Percentiles rank a stretch among this genome's conserved stretches.
Conservation (phyloP, 2,797 vertebrate genomes). For the Zenarchopterus dispar region DNA sequence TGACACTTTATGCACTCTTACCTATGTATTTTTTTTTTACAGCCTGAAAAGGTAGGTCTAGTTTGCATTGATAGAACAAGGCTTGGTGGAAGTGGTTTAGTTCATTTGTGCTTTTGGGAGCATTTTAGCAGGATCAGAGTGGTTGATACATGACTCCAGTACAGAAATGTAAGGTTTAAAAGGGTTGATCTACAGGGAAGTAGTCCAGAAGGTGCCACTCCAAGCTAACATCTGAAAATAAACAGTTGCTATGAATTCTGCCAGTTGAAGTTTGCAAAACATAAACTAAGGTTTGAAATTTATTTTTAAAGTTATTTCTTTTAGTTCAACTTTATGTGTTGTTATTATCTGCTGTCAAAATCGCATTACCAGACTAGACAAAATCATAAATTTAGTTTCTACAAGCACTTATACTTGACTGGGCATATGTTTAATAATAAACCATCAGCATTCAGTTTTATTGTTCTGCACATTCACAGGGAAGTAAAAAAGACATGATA, state of each 20-base stretch:
- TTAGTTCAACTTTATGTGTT: not conserved
- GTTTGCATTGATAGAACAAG: constrained; percentile 30
- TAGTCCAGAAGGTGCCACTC: too few relatives aligned
- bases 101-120: constrained; percentile 15
- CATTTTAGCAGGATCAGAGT: constrained; percentile 18
- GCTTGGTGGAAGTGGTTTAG: constrained; percentile 30
- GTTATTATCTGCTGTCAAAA: constrained; percentile 1
- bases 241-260: too few relatives aligned
- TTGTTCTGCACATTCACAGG: constrained; percentile 26
- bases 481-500: constrained; percentile 41
- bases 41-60: constrained; percentile 33
- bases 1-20: constrained; percentile 64
- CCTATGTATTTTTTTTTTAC: constrained; percentile 47
- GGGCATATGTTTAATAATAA: constrained; percentile 22
- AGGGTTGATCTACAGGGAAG: constrained; percentile 29
- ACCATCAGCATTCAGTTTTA: constrained; percentile 36
- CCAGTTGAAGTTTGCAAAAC: not conserved
- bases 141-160: constrained; percentile 1
- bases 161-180: constrained; percentile 21
- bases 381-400: constrained; percentile 4
- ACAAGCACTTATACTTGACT: constrained; percentile 26
- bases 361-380: constrained; percentile 3
- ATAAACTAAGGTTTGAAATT: not conserved
- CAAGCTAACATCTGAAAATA: too few relatives aligned
- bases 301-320: not conserved